Evolutionary conservation across 2,797 vertebrate species (phyloP), one percentile per base, ranked within the genome.

Genomic region (Poeciliopsis turneri): DNA sequence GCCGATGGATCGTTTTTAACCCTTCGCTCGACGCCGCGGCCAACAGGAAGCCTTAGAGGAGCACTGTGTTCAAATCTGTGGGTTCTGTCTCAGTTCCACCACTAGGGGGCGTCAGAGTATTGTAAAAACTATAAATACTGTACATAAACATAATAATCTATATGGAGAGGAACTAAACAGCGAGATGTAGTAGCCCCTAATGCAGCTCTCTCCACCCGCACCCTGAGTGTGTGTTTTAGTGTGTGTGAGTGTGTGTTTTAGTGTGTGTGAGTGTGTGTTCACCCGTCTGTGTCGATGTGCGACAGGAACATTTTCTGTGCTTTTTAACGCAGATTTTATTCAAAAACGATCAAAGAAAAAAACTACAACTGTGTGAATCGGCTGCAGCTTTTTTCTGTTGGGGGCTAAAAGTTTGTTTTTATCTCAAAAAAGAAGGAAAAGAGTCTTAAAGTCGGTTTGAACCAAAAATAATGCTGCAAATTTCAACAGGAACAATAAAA

Each of bases 101-200:
- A 10, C 43, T 43, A 84, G 90, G 87, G 90, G 90, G 89, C 87
- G 84, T 81, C 89, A 88, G 90, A 92, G 85, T 86, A 75, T 33
- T 95, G 93, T 94, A 95, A 83, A 94, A 78, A 93, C 90, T 94
- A 94, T 95, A 95, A 93, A 95, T 95, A 95, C 74, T 95, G 94
- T 95, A 95, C 74, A 95, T 95, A 94, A 82, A 95, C 92, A 95
- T 94, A 95, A 93, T 94, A 93, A 94, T 94, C 94, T 95, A 95
- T 95, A 94, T 93, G 93, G 92, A 94, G 93, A 94, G 93, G 87
- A 72, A 92, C 84, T 78, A 87, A 90, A 91, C 89, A 71, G 78
- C 83, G 90, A 92, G 88, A 92, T 93, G 72, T 90, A 89, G 90
- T 93, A 92, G 92, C 93, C 93, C 92, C 88, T 89, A 89, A 93